Conservation (phyloP, 2,797 vertebrate genomes). For the Xenops minutus region DNA sequence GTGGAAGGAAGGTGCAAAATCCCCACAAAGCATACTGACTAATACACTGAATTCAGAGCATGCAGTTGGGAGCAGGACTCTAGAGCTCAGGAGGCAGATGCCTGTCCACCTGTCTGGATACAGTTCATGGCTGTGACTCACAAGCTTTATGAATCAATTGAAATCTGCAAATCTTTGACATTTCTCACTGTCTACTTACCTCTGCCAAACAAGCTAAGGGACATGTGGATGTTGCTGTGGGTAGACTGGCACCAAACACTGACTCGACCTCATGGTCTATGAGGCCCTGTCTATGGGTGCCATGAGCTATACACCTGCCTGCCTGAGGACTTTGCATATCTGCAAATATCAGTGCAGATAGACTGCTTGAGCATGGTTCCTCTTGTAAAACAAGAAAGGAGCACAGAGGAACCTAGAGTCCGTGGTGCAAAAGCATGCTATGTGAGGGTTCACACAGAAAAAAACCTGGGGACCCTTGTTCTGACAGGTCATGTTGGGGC, state of each 20-base stretch:
- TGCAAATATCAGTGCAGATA: background rate
- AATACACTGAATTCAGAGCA: background rate
- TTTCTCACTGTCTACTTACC: background rate
- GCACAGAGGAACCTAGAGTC: background rate
- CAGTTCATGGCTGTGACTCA: background rate
- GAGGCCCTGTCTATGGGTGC: background rate
- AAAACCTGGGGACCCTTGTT: background rate
- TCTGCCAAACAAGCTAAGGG: background rate
- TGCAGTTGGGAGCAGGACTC: background rate
- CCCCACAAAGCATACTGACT: background rate
- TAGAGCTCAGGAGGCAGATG: background rate
- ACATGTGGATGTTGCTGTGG: fast-evolving
- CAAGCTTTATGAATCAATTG: background rate
- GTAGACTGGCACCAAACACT: background rate
- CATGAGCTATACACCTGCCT: background rate
- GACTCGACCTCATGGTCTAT: background rate
- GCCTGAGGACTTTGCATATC: background rate
- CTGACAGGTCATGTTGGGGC: background rate
- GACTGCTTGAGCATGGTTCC: background rate
- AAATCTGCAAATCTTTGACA: background rate
- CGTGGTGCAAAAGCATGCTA: background rate
- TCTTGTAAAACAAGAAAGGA: background rate
- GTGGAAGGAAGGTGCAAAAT: background rate
- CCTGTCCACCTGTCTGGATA: background rate
- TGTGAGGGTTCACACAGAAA: background rate